Evolutionary conservation across 2,113 vertebrate species (phyloP).

Genomic region (Macaca fascicularis): T2T-MFA8v1.1 NC_088386.1:101663001-101663500

Average conservation of each 20-base stretch:
- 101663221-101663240: conserved; percentile 28
- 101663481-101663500: neutral
- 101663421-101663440: neutral
- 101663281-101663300: neutral
- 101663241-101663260: conserved; percentile 34
- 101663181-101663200: conserved; percentile 7
- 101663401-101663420: neutral
- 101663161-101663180: conserved; percentile 63
- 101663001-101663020: conserved; percentile 45
- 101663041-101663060: conserved; percentile 65
- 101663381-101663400: neutral
- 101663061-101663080: neutral
- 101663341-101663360: neutral
- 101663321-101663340: conserved; percentile 50
- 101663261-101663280: conserved; percentile 17
- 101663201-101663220: conserved; percentile 69
- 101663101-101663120: conserved; percentile 68
- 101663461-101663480: neutral
- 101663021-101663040: conserved; percentile 59
- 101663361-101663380: neutral
- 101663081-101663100: conserved; percentile 31
- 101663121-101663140: conserved; percentile 48
- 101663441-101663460: neutral
- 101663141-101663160: neutral
- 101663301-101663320: conserved; percentile 36